Percentiles rank a stretch among this genome's conserved stretches.
Conservation (phyloP, 2,797 vertebrate species). For the Champsocephalus esox region DNA sequence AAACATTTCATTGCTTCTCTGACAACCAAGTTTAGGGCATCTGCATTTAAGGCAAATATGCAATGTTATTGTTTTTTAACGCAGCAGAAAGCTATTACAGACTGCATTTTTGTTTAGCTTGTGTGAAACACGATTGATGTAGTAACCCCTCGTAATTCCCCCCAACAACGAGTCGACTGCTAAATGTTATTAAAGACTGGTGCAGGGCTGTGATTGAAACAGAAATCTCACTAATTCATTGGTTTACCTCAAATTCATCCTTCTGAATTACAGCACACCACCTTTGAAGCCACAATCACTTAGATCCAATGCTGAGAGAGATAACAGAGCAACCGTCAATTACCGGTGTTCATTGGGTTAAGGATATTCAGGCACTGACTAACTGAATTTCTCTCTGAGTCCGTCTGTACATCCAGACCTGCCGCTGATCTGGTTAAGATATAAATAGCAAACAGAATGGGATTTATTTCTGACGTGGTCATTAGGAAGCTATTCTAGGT, state of each 20-base stretch:
- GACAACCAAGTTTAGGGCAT: constrained; percentile 33
- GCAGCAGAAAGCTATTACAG: background rate
- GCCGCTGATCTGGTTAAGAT: constrained; percentile 51
- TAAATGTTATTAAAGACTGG: background rate
- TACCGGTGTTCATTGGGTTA: constrained; percentile 73
- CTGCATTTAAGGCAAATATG: background rate
- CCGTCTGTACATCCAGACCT: constrained; percentile 44
- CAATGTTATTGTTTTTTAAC: background rate
- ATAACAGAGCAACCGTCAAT: constrained; percentile 62
- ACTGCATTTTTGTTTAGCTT: background rate
- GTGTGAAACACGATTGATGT: background rate
- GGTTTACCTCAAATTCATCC: constrained; percentile 19
- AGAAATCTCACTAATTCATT: constrained; percentile 15
- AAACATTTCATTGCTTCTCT: constrained; percentile 31
- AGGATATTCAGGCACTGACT: constrained; percentile 32
- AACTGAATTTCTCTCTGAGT: constrained; percentile 45
- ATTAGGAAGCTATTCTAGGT: constrained; percentile 31
- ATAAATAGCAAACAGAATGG: constrained; percentile 38
- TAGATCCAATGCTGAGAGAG: constrained; percentile 44
- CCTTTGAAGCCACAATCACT: constrained; percentile 52
- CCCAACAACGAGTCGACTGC: background rate
- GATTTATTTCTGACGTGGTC: constrained; percentile 38
- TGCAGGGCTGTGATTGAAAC: constrained; percentile 12
- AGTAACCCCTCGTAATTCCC: too few relatives aligned
- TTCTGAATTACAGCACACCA: constrained; percentile 13